Percentiles rank a stretch among this genome's conserved stretches.
phyloP scores from a whole-genome alignment of 2,888 invertebrate species.

The Lithosia quadra region DNA sequence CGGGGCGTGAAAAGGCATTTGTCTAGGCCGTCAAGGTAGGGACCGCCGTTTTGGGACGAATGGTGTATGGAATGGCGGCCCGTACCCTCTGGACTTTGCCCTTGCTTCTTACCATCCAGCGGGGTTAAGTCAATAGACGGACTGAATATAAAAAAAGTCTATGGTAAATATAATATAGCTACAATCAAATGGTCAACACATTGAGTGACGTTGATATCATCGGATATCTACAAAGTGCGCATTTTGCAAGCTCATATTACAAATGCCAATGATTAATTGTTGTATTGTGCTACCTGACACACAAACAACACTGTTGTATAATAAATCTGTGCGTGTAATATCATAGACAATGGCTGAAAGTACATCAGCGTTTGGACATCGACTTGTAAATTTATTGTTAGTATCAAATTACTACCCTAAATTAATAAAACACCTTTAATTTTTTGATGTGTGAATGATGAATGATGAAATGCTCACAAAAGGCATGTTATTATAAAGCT shows the following conservation, averaged over 20 bases:
- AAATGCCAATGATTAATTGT: slow-evolving; percentile 57
- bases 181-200: slow-evolving; percentile 17
- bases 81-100: too few relatives aligned
- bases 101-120: too few relatives aligned
- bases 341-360: slow-evolving; percentile 44
- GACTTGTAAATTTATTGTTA: slow-evolving; percentile 10
- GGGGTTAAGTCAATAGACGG: too few relatives aligned
- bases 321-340: slow-evolving; percentile 40
- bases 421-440: slow-evolving; percentile 1
- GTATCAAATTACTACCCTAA: not conserved
- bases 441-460: not conserved
- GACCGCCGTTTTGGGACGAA: too few relatives aligned
- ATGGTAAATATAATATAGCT: slow-evolving; percentile 9
- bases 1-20: too few relatives aligned
- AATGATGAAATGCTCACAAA: not conserved
- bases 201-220: slow-evolving; percentile 34
- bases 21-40: too few relatives aligned
- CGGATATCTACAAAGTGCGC: slow-evolving; percentile 37
- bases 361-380: slow-evolving; percentile 36
- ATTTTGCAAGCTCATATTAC: slow-evolving; percentile 53
- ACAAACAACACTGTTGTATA: slow-evolving; percentile 48
- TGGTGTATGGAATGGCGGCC: too few relatives aligned
- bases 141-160: too few relatives aligned
- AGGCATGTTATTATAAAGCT: too few relatives aligned
- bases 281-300: slow-evolving; percentile 59